Evolutionary conservation across 2,113 vertebrate species (phyloP).

Genomic region (Bombycilla garrulus): DNA sequence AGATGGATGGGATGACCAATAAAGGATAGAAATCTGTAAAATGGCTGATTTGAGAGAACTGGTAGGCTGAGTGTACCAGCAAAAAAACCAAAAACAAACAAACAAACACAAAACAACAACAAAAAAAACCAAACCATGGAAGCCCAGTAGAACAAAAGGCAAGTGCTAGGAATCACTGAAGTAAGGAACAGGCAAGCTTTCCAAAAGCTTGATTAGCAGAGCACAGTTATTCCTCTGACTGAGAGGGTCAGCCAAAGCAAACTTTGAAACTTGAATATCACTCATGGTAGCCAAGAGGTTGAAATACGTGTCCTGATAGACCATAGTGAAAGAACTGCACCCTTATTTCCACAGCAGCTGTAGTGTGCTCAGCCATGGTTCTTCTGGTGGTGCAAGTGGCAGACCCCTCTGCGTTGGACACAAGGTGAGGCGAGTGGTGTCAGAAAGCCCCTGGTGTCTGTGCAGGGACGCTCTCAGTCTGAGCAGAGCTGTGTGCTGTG

Average conservation of each 20-base stretch:
- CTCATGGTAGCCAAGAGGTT: not conserved
- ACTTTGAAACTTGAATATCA: not conserved
- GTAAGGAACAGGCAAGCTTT: not conserved
- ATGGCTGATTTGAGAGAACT: conserved; percentile 14
- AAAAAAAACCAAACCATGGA: not conserved
- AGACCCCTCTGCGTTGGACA: not conserved
- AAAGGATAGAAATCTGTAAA: conserved; percentile 54
- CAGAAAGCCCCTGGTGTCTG: not conserved
- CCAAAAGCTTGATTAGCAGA: not conserved
- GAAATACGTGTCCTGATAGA: not conserved
- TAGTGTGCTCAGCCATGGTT: not conserved
- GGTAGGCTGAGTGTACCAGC: not conserved
- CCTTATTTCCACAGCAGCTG: not conserved
- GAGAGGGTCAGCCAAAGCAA: not conserved
- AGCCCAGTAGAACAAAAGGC: not conserved
- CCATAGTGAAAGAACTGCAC: not conserved
- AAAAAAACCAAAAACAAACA: not conserved
- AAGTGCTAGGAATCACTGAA: not conserved
- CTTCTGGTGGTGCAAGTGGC: not conserved
- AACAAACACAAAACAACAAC: too few species aligned
- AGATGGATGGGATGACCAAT: conserved; percentile 45
- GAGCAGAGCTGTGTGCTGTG: not conserved
- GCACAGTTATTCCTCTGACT: not conserved
- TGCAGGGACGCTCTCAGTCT: rapidly evolving
- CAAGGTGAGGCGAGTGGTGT: not conserved